Evolutionary conservation across 2,113 vertebrate species (phyloP), one percentile per base, ranked within the genome.

Genomic region (Antechinus stuartii): DNA sequence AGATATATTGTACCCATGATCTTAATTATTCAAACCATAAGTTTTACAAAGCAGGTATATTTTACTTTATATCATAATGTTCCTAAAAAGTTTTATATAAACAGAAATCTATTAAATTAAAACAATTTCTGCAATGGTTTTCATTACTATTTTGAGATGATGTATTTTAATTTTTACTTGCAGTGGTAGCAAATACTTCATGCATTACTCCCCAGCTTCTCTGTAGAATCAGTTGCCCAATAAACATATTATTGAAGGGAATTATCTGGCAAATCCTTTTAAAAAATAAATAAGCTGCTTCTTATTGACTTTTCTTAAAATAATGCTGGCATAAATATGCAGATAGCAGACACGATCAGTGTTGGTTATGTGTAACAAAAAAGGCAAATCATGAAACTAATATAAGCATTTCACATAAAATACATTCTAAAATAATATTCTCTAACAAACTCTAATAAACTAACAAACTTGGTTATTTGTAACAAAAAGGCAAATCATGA

Each of bases 171-270:
- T 42, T 84, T 84, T 84, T 84, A 84, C 84, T 96, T n/a, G 68
- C 19, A 42, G n/a, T 84, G 19, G n/a, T 22, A n/a, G n/a, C 35
- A 76, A 76, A 76, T 76, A 76, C 23, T 93, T 57, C 47, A 92
- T 54, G 94, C 68, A 84, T 84, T 19, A 16, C 68, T 42, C n/a
- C 19, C n/a, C 68, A 42, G 42, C 23, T 84, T 22, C n/a, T 84
- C 42, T 84, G 68, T 22, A 84, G 68, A 84, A 84, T 42, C 68
- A 84, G n/a, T 84, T 42, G 42, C 42, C n/a, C n/a, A 84, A 84
- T 19, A 84, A 84, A 84, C 68, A 84, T 35, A 35, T 94, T 92
- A 92, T 2, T 57, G 54, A 94, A 92, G 96, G 91, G 27, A 90
- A 92, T 96, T 52, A 53, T 47, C 14, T 42, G 92, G 52, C 7